Evolutionary conservation across 2,797 vertebrate genomes (phyloP), one percentile per base, ranked within the genome.

Genomic region (Anableps anableps): DNA sequence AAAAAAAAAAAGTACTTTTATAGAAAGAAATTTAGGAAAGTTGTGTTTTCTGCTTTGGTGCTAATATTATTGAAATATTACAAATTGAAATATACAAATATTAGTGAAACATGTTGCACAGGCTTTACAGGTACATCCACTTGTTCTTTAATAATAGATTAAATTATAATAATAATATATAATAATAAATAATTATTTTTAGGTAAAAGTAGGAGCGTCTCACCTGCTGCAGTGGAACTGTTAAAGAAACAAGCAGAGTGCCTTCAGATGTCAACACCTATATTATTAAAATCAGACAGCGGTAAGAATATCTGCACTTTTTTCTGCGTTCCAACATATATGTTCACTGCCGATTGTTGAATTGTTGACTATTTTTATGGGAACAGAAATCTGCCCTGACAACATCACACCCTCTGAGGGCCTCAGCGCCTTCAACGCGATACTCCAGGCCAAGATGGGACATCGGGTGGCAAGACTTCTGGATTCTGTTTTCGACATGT

Each of bases 371-470:
- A 14, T 78, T 5, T 83, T 23, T 48, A 19, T 71, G 13, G 38
- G 19, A 43, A 74, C 89, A 94, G 93, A 93, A 77, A 51, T 83
- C 23, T 94, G 93, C 80, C 92, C 90, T 0, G 85, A 88, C 16
- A 16, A 85, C 89, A 64, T 80, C 41, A 0, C 38, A 0, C 76
- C 80, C 1, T 21, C 50, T 0, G 85, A 90, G 2, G 93, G 92
- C 1, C 55, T 92, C 45, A 76, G 14, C 1, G 79, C 64, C 36
- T 1, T 93, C n/a, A 91, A 90, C 76, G 66, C 51, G 4, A 4
- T 92, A 6, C 60, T 94, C 0, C 76, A 89, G 45, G 72, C 68
- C 23, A 93, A 88, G 86, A 86, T 71, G 71, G 85, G 34, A 82
- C 86, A 88, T 14, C 72, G 1, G 8, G 13, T 90, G 7, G 86